A percentile compares a stretch with the other conserved stretches of the same genome.
These are phyloP conservation scores for Petrocephalus sullivani DNA, from an alignment of 2,797 vertebrate genomes.

Conservation along the genomic window DNA sequence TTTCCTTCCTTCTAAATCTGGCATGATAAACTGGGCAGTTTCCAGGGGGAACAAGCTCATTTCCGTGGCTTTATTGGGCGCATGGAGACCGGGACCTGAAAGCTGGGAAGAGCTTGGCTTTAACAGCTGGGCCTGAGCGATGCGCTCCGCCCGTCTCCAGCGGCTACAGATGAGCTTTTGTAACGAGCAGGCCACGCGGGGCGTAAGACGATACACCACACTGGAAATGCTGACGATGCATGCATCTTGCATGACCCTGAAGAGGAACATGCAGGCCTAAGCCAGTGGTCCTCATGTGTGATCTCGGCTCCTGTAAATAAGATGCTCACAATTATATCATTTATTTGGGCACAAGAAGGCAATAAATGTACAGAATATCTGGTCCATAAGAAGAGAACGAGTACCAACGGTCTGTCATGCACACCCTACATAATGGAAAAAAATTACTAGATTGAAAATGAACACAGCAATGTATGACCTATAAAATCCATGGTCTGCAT, in stretches of 20 bases:
- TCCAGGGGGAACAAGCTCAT: conserved; percentile 11
- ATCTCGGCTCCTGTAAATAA: not conserved
- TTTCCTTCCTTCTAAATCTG: not conserved
- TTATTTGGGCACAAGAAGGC: not conserved
- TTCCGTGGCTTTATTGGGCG: not conserved
- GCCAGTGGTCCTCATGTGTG: not conserved
- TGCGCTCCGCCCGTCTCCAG: not conserved
- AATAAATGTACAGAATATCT: not conserved
- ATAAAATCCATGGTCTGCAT: not conserved
- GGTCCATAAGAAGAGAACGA: too few species aligned
- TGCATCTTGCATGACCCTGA: not conserved
- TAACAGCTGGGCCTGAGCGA: not conserved
- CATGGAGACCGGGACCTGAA: not conserved
- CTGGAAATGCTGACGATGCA: not conserved
- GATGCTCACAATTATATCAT: not conserved
- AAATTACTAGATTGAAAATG: not conserved
- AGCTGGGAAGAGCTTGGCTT: not conserved
- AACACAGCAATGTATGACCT: not conserved
- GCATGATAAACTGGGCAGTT: not conserved
- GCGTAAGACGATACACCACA: not conserved
- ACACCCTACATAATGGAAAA: not conserved
- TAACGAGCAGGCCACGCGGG: not conserved
- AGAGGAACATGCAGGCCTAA: not conserved
- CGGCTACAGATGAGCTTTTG: not conserved
- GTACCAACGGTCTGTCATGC: not conserved